Conservation (phyloP, 2,113 vertebrate genomes). For the Pseudorasbora parva region DNA sequence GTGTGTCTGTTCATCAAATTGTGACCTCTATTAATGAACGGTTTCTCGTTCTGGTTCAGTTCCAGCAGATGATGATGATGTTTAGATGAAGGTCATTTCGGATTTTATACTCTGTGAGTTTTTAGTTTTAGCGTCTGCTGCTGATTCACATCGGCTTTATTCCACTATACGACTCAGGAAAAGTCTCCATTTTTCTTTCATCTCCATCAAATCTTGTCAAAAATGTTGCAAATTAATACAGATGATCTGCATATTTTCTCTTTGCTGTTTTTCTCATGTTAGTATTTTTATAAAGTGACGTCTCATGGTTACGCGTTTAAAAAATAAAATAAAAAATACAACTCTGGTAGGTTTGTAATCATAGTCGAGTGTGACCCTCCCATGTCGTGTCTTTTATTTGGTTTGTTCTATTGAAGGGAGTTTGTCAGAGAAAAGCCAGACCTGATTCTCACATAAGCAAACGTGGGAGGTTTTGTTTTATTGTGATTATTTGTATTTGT, state of each 20-base stretch:
- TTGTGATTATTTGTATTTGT: slow-evolving; percentile 95
- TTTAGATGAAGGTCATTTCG: too few relatives aligned
- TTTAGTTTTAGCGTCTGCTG: neutral
- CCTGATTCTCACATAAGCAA: too few relatives aligned
- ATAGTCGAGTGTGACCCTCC: neutral
- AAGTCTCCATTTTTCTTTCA: slow-evolving; percentile 1
- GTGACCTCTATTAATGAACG: neutral
- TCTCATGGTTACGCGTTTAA: slow-evolving; percentile 75
- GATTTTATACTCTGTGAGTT: neutral
- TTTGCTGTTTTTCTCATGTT: slow-evolving; percentile 11
- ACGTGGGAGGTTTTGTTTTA: slow-evolving; percentile 75
- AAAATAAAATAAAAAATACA: slow-evolving; percentile 52
- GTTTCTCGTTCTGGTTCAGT: neutral
- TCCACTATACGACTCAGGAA: slow-evolving; percentile 57
- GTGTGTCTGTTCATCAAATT: neutral
- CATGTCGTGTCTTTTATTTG: neutral
- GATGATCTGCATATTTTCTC: slow-evolving; percentile 58
- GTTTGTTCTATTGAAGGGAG: slow-evolving; percentile 10
- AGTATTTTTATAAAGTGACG: slow-evolving; percentile 86
- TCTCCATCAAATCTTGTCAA: neutral
- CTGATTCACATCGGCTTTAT: neutral
- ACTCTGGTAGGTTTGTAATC: slow-evolving; percentile 82
- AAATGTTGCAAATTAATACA: neutral
- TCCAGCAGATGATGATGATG: neutral
- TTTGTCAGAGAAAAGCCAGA: neutral